Evolutionary conservation across 2,888 invertebrate species (phyloP).

Genomic region (Holacanthella duospinosa): DNA sequence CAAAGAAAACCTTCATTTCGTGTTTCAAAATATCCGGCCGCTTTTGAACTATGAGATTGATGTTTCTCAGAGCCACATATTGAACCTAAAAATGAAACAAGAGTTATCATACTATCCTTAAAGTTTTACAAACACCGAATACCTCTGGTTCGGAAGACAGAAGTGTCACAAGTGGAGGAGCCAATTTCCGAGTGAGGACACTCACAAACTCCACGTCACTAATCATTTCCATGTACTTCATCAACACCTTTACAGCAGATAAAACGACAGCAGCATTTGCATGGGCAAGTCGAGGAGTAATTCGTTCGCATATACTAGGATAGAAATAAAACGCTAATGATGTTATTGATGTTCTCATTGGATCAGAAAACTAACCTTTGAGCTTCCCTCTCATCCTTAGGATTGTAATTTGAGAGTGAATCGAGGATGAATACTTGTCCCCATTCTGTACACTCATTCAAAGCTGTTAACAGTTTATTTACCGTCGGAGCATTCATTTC

Average conservation of each 20-base stretch:
- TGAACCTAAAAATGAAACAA: no score
- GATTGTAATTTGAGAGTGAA: slow-evolving; percentile 91
- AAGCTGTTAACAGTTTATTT: slow-evolving; percentile 91
- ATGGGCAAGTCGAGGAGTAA: slow-evolving; percentile 92
- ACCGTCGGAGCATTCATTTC: slow-evolving; percentile 96
- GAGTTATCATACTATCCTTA: no score
- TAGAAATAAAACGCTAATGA: slow-evolving; percentile 14
- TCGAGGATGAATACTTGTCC: slow-evolving; percentile 98
- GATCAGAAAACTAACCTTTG: slow-evolving; percentile 52
- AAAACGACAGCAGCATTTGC: slow-evolving; percentile 98
- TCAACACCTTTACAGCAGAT: slow-evolving; percentile 93
- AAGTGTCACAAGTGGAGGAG: slow-evolving; percentile 95
- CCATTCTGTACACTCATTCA: slow-evolving; percentile 99
- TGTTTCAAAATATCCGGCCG: slow-evolving; percentile 96
- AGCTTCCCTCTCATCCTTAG: slow-evolving; percentile 93
- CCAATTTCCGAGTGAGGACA: slow-evolving; percentile 88
- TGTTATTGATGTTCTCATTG: neutral
- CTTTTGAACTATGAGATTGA: slow-evolving; percentile 98
- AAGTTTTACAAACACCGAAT: no score
- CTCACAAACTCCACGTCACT: slow-evolving; percentile 87
- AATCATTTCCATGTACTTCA: slow-evolving; percentile 98
- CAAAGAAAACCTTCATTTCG: slow-evolving; percentile 99
- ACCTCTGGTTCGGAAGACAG: slow-evolving; percentile 92
- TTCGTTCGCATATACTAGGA: slow-evolving; percentile 80
- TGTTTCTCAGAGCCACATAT: slow-evolving; percentile 94